These are phyloP conservation scores for Papilio machaon DNA, from an alignment of 1,140 invertebrate species.

Conservation along the genomic window DNA sequence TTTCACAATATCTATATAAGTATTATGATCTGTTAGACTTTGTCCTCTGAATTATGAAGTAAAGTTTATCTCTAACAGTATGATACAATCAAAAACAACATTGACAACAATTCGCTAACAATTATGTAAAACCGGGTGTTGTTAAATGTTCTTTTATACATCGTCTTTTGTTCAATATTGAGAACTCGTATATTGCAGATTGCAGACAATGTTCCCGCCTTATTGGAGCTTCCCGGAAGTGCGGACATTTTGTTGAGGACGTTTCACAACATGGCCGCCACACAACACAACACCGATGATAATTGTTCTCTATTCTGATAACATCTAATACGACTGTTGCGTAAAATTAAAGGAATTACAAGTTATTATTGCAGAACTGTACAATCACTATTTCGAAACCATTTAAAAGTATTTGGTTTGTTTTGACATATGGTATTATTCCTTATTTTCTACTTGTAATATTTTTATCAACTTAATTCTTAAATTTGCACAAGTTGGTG, in stretches of 20 bases:
- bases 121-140: background rate
- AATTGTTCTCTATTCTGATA: constrained; percentile 7
- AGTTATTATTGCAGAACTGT: background rate
- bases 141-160: background rate
- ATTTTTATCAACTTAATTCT: no score
- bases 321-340: background rate
- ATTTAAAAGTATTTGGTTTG: background rate
- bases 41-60: background rate
- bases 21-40: background rate
- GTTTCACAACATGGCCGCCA: constrained; percentile 12
- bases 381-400: constrained; percentile 3
- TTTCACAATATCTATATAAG: no score
- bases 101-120: background rate
- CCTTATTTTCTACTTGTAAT: no score
- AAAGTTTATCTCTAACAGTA: no score
- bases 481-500: background rate
- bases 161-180: background rate
- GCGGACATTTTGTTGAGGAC: background rate
- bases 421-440: background rate
- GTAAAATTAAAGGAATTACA: constrained; percentile 20
- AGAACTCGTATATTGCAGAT: background rate
- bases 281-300: constrained; percentile 10
- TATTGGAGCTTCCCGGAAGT: constrained; percentile 19
- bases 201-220: constrained; percentile 15
- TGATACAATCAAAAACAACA: background rate